Conservation (phyloP, 2,888 invertebrate genomes). For the Patella caerulea region DNA sequence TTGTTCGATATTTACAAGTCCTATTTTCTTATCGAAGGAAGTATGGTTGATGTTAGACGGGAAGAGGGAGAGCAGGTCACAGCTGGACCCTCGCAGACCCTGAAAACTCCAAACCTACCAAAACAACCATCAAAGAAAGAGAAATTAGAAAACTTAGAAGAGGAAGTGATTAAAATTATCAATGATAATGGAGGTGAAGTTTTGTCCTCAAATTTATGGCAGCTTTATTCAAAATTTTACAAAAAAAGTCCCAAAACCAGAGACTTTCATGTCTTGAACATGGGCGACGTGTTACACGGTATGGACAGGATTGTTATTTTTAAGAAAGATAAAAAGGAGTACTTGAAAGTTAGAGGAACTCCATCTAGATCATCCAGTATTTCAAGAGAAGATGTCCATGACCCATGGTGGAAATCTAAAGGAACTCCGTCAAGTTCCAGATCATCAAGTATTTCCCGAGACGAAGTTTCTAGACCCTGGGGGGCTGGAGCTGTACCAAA, state of each 20-base stretch:
- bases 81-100: background rate
- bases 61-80: background rate
- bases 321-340: background rate
- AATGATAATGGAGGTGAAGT: conserved; percentile 12
- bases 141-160: conserved; percentile 13
- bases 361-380: no score
- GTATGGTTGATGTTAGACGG: background rate
- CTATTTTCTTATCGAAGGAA: background rate
- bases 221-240: conserved; percentile 9
- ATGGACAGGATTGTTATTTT: conserved; percentile 18
- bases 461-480: background rate
- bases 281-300: conserved; percentile 19
- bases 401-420: no score
- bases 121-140: background rate
- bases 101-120: background rate
- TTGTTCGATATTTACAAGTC: background rate
- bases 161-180: conserved; percentile 13
- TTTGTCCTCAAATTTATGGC: conserved; percentile 2
- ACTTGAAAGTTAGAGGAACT: no score
- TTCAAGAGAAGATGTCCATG: no score
- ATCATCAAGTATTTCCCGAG: background rate
- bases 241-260: background rate
- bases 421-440: no score
- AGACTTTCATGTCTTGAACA: conserved; percentile 22
- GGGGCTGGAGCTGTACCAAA: background rate